Percentiles rank a stretch among this genome's conserved stretches.
phyloP scores from a whole-genome alignment of 1,140 invertebrate genomes.

The Caenorhabditis brenneri region DNA sequence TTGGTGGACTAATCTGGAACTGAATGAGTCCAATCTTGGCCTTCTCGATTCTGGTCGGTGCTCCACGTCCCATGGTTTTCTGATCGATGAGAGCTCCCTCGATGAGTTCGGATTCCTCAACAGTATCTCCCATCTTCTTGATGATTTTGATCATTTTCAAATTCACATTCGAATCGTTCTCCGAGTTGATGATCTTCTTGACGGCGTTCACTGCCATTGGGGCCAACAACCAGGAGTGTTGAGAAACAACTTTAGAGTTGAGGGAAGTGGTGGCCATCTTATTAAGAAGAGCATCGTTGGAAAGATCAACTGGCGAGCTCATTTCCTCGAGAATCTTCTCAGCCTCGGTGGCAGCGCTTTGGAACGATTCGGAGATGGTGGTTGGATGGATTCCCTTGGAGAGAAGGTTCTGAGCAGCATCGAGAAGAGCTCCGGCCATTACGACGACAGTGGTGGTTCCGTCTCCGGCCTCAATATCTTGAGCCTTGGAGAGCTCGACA shows the following conservation, averaged over 20 bases:
- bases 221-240: constrained; percentile 90
- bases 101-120: constrained; percentile 94
- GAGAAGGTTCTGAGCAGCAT: constrained; percentile 90
- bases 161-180: constrained; percentile 78
- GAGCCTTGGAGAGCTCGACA: constrained; percentile 95
- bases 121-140: constrained; percentile 85
- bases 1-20: constrained; percentile 98
- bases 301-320: constrained; percentile 84
- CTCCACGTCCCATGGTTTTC: constrained; percentile 84
- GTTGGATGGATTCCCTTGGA: constrained; percentile 96
- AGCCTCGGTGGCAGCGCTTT: constrained; percentile 84
- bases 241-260: constrained; percentile 97
- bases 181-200: constrained; percentile 81
- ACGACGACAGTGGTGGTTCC: constrained; percentile 94
- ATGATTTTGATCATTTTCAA: constrained; percentile 91
- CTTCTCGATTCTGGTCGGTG: constrained; percentile 90
- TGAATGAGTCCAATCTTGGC: constrained; percentile 98
- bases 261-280: constrained; percentile 95
- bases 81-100: constrained; percentile 93
- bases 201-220: constrained; percentile 97
- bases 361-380: constrained; percentile 93
- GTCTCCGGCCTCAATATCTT: constrained; percentile 98
- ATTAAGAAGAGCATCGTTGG: constrained; percentile 84
- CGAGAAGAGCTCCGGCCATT: constrained; percentile 89
- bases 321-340: constrained; percentile 85